Conservation (phyloP, 1,140 invertebrate genomes). For the Battus philenor region DNA sequence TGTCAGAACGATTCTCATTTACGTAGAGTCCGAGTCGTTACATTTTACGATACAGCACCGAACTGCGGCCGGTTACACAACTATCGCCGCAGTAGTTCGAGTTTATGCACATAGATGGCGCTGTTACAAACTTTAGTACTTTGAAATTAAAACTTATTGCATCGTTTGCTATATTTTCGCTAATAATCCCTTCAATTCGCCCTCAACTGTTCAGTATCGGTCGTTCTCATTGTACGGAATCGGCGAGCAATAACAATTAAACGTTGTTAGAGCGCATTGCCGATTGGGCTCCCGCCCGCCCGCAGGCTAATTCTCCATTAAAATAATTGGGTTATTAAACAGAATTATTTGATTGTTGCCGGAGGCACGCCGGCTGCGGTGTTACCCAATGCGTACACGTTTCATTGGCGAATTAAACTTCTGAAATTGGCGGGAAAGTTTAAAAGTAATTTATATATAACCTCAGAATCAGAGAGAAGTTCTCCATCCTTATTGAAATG, state of each 20-base stretch:
- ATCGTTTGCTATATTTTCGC: slow-evolving; percentile 43
- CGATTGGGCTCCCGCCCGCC: slow-evolving; percentile 23
- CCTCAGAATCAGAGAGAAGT: no score
- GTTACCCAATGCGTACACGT: slow-evolving; percentile 7
- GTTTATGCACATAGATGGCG: slow-evolving; percentile 44
- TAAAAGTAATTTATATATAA: no score
- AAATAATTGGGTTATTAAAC: slow-evolving; percentile 36
- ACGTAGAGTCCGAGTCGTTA: slow-evolving; percentile 31
- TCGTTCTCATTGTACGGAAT: slow-evolving; percentile 33
- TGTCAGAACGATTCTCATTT: slow-evolving; percentile 31
- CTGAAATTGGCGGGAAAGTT: no score
- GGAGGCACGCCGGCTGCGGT: no score
- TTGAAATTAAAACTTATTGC: slow-evolving; percentile 39
- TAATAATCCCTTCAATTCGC: slow-evolving; percentile 37
- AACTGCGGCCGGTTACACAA: slow-evolving; percentile 28
- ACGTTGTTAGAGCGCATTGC: slow-evolving; percentile 38
- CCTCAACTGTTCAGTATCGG: slow-evolving; percentile 34
- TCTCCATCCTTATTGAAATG: no score
- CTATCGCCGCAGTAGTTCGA: slow-evolving; percentile 38
- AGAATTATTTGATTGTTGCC: slow-evolving; percentile 33
- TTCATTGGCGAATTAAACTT: no score
- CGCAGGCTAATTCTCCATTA: slow-evolving; percentile 48
- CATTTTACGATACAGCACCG: slow-evolving; percentile 41
- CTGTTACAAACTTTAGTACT: slow-evolving; percentile 29
- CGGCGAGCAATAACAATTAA: slow-evolving; percentile 46